phyloP scores from a whole-genome alignment of 2,113 vertebrate species.

The Tinamus guttatus region DNA sequence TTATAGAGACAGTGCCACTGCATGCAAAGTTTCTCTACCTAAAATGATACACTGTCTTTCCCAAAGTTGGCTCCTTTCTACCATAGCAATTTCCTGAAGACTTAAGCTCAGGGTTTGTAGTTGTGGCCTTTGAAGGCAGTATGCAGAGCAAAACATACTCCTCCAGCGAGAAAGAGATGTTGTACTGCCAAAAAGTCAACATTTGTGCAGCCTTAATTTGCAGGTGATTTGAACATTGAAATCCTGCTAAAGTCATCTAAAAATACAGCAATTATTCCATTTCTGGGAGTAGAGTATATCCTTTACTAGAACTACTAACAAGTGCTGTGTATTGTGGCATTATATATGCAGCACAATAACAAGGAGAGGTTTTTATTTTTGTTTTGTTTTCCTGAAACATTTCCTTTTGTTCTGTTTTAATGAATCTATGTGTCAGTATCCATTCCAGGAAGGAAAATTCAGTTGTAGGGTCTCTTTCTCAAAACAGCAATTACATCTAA shows the following conservation, averaged over 20 bases:
- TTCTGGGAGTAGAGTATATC: not conserved
- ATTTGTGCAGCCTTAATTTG: not conserved
- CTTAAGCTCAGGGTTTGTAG: not conserved
- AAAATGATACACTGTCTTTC: not conserved
- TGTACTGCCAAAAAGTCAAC: not conserved
- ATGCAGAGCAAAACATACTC: not conserved
- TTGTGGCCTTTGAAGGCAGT: not conserved
- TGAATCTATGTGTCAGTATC: not conserved
- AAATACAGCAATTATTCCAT: not conserved
- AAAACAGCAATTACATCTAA: not conserved
- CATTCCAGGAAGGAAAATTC: slow-evolving; percentile 29
- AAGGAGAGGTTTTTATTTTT: not conserved
- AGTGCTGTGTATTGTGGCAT: not conserved
- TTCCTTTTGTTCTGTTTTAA: slow-evolving; percentile 25
- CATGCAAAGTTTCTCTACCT: not conserved
- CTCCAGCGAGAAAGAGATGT: not conserved
- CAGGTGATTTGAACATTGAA: not conserved
- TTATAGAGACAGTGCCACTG: not conserved
- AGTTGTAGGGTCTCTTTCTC: not conserved
- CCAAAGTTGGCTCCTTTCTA: not conserved
- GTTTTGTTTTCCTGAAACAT: not conserved
- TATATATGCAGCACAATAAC: not conserved
- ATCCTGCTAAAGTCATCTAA: not conserved
- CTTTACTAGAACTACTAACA: not conserved
- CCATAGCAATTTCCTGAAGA: not conserved